Base-by-base conservation (phyloP, 2,113 vertebrate species). In the Corvus cornix region DNA sequence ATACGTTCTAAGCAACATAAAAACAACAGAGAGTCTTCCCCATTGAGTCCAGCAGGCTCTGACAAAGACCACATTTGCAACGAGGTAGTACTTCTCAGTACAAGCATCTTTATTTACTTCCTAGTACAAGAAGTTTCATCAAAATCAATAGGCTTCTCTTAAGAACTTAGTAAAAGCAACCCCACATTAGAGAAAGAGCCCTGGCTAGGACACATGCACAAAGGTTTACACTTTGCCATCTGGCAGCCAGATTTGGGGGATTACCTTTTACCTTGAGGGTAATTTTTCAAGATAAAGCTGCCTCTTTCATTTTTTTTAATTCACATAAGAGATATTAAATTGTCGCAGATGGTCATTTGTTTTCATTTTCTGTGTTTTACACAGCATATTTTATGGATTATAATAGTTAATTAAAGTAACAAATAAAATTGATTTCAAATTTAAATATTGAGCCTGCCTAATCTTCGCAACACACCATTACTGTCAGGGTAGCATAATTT, bases 381-480 rank as follows among this genome's bases (percentile, higher is more conserved):
- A 53, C 13, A 16, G 39, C 12, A 43, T 7, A 41, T 75, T 94
- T 90, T 87, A 81, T 39, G 75, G 51, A 88, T 94, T 62, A 51
- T 44, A 70, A 74, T 28, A 82, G 77, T 60, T 83, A 94, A 95
- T 78, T 94, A 88, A 86, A 93, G 33, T 46, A 92, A 84, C 69
- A 80, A 92, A 93, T 68, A 93, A 84, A 90, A 84, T 92, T 93
- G 80, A 90, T 87, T 93, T 81, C 35, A 49, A 78, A 87, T 88
- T 88, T 76, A 75, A 78, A 89, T 26, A 6, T 18, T 73, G 53
- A 92, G 37, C 37, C 56, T 94, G 46, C 58, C 68, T 78, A 44
- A 60, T 73, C 73, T 84, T 84, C 49, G 24, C 60, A 78, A 44
- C 30, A 43, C 5, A 2, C 37, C 35, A 33, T 46, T 51, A 46